Evolutionary conservation across 2,113 vertebrate genomes (phyloP), one percentile per base, ranked within the genome.

Genomic region (Crotophaga sulcirostris): DNA sequence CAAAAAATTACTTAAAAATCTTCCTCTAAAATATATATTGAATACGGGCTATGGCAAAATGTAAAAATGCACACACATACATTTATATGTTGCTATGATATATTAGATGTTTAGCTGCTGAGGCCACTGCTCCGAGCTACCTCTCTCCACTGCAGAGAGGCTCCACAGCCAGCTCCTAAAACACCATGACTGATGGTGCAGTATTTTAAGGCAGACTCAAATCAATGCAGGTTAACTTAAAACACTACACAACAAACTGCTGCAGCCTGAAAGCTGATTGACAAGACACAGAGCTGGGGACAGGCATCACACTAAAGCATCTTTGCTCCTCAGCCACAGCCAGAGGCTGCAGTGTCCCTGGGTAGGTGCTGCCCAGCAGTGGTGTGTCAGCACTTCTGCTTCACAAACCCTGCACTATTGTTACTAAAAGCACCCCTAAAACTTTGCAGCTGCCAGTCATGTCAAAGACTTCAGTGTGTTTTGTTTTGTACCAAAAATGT

Each of bases 361-460:
- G 26, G 54, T 88, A 49, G 40, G 31, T 60, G 44, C 13, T 59
- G 44, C n/a, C 52, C 3, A 0, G 9, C 2, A 2, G n/a, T 4
- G 0, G 28, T 5, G 0, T 4, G 17, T 38, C 1, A 3, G 33
- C 55, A 42, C 19, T 33, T 5, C n/a, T 7, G 45, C 58, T 66
- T 66, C 5, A 0, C 51, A 42, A 52, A 38, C n/a, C 16, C 38
- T 51, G 9, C 2, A 6, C 15, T 16, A 5, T 6, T 4, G 1
- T 31, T 29, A 33, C 7, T 42, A 55, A 88, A 60, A 73, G 26
- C 26, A 55, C 6, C 42, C 17, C 42, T 23, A 18, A n/a, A 63
- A 52, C 9, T 54, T 36, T 21, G 44, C 79, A 64, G 60, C 28
- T 79, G 55, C 42, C 54, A 20, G 10, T 40, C 59, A 24, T 1